Percentiles rank a stretch among this genome's conserved stretches.
Conservation (phyloP, 2,797 vertebrate genomes). For the Poeciliopsis paucimaculata region DNA sequence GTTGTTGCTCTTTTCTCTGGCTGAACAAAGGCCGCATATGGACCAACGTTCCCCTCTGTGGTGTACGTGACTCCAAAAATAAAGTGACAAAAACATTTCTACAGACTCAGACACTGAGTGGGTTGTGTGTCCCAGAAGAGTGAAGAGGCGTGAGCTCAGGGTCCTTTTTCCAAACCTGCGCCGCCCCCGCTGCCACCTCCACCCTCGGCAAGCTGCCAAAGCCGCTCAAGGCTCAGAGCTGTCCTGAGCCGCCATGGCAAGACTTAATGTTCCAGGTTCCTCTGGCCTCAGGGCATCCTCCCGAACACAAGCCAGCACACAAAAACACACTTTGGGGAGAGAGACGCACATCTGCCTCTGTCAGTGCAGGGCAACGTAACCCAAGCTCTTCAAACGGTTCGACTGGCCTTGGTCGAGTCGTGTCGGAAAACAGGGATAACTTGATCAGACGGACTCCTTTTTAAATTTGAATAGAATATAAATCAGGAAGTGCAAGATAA, state of each 20-base stretch:
- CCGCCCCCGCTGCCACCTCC: constrained; percentile 48
- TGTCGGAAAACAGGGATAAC: background rate
- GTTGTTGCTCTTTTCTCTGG: constrained; percentile 17
- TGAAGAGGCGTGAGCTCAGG: constrained; percentile 25
- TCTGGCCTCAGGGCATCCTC: constrained; percentile 70
- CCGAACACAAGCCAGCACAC: constrained; percentile 56
- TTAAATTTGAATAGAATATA: background rate
- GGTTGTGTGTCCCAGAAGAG: constrained; percentile 39
- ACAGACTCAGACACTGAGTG: constrained; percentile 10
- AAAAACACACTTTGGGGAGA: constrained; percentile 50
- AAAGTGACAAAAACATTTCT: constrained; percentile 38
- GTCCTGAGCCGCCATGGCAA: constrained; percentile 68
- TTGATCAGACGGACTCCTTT: constrained; percentile 16
- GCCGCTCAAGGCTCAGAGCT: constrained; percentile 72
- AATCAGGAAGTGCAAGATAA: background rate
- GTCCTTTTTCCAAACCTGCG: constrained; percentile 50
- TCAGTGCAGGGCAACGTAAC: constrained; percentile 18
- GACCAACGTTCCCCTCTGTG: constrained; percentile 29
- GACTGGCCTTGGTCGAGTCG: constrained; percentile 12
- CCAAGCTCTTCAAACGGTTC: constrained; percentile 36
- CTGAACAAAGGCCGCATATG: constrained; percentile 12
- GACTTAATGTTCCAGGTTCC: constrained; percentile 76
- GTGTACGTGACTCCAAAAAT: constrained; percentile 22
- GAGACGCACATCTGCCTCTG: constrained; percentile 35
- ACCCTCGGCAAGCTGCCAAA: constrained; percentile 71